Evolutionary conservation across 2,888 invertebrate genomes (phyloP).

Genomic region (Dryocosmus kuriphilus): DNA sequence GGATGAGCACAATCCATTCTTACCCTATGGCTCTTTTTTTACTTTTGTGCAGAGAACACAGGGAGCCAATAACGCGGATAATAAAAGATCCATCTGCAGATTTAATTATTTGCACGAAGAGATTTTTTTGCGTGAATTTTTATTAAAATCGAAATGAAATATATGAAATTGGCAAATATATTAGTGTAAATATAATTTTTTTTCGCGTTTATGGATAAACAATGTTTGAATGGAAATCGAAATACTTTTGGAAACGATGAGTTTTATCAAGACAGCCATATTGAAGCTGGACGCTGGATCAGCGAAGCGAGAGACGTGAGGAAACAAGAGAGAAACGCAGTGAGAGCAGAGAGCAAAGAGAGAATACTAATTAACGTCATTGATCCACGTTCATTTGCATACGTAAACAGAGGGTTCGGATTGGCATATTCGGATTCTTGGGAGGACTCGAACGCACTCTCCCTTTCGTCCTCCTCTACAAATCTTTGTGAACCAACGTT

Average conservation of each 20-base stretch:
- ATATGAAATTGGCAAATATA: too few species aligned
- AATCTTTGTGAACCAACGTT: not conserved
- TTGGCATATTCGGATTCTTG: slow-evolving; percentile 64
- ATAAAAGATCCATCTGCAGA: not conserved
- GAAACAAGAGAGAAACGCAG: slow-evolving; percentile 45
- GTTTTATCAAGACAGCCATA: slow-evolving; percentile 12
- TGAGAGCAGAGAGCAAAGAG: slow-evolving; percentile 54
- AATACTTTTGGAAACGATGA: not conserved
- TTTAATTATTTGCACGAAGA: not conserved
- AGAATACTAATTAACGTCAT: slow-evolving; percentile 69
- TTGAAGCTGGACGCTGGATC: slow-evolving; percentile 15
- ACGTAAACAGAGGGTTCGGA: slow-evolving; percentile 65
- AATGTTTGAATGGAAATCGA: not conserved
- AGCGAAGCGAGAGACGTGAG: slow-evolving; percentile 14
- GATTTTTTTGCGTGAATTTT: not conserved
- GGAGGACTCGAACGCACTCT: slow-evolving; percentile 53
- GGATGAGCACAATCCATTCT: slow-evolving; percentile 28
- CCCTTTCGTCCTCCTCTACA: not conserved
- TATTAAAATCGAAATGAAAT: not conserved
- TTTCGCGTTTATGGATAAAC: too few species aligned
- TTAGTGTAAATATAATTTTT: too few species aligned
- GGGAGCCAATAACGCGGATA: not conserved
- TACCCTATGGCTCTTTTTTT: not conserved
- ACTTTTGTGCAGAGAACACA: not conserved
- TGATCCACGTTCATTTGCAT: slow-evolving; percentile 68